A percentile compares a stretch with the other conserved stretches of the same genome.
phyloP scores from a whole-genome alignment of 2,888 invertebrate species.

The Papilio demoleus region DNA sequence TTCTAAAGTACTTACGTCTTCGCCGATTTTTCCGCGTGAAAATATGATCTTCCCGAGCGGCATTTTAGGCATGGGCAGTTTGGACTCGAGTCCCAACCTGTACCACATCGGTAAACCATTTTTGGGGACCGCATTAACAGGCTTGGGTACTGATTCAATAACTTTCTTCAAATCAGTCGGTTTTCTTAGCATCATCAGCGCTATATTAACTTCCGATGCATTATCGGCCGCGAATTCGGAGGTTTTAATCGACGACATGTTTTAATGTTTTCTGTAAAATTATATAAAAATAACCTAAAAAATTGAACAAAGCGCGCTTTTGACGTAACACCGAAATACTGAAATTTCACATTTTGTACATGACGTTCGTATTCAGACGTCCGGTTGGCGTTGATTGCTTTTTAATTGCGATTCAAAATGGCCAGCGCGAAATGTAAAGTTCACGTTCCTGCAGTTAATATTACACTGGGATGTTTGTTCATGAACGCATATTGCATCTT shows the following conservation, averaged over 20 bases:
- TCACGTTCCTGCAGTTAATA: slow-evolving; percentile 28
- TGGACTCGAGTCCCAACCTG: slow-evolving; percentile 77
- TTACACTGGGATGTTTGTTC: slow-evolving; percentile 22
- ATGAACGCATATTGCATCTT: background rate
- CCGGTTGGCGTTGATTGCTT: slow-evolving; percentile 42
- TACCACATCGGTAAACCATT: slow-evolving; percentile 82
- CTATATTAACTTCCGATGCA: slow-evolving; percentile 61
- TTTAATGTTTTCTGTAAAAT: slow-evolving; percentile 44
- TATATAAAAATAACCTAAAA: slow-evolving; percentile 49
- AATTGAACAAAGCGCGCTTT: slow-evolving; percentile 49
- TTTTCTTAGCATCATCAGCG: slow-evolving; percentile 73
- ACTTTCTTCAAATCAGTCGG: slow-evolving; percentile 77
- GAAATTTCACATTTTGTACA: slow-evolving; percentile 54
- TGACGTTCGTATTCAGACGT: slow-evolving; percentile 55
- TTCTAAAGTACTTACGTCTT: slow-evolving; percentile 74
- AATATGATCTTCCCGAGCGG: slow-evolving; percentile 77
- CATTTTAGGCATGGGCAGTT: slow-evolving; percentile 81
- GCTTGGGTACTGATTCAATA: slow-evolving; percentile 76
- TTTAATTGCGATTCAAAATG: slow-evolving; percentile 42
- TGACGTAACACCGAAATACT: slow-evolving; percentile 49
- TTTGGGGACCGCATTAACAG: slow-evolving; percentile 72
- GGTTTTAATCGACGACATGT: slow-evolving; percentile 54
- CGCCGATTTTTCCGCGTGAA: slow-evolving; percentile 80
- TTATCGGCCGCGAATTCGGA: slow-evolving; percentile 59
- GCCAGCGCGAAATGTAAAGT: slow-evolving; percentile 32